Evolutionary conservation across 2,888 invertebrate species (phyloP).

Genomic region (Macrosoma leucophasiata): DNA sequence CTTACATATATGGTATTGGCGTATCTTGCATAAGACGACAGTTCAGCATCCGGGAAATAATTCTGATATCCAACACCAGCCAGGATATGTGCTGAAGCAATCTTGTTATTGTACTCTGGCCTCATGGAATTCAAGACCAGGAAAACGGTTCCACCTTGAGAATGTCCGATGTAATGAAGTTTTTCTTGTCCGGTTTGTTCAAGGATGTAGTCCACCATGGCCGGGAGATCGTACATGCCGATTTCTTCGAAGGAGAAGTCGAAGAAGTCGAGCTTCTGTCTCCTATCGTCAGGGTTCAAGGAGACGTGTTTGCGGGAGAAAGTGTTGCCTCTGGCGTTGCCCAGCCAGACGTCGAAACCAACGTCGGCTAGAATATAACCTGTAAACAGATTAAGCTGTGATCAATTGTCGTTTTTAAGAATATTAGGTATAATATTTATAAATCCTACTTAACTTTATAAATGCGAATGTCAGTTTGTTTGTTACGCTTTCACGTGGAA

Average conservation of each 20-base stretch:
- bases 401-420: neutral
- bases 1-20: slow-evolving; percentile 49
- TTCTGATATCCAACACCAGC: slow-evolving; percentile 51
- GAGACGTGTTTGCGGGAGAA: slow-evolving; percentile 77
- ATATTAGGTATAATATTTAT: neutral
- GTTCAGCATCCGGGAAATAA: slow-evolving; percentile 35
- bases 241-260: slow-evolving; percentile 59
- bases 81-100: slow-evolving; percentile 47
- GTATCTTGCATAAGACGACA: slow-evolving; percentile 27
- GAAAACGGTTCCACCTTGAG: slow-evolving; percentile 57
- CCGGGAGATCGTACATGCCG: slow-evolving; percentile 45
- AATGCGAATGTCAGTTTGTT: too few relatives aligned
- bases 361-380: slow-evolving; percentile 79
- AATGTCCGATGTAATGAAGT: slow-evolving; percentile 60
- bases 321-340: slow-evolving; percentile 86
- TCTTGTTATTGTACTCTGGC: slow-evolving; percentile 48
- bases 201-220: slow-evolving; percentile 52
- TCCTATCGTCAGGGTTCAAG: slow-evolving; percentile 38
- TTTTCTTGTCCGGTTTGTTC: slow-evolving; percentile 35
- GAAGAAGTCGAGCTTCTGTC: slow-evolving; percentile 42
- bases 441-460: neutral
- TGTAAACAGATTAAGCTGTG: slow-evolving; percentile 33
- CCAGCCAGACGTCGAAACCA: slow-evolving; percentile 87
- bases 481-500: neutral
- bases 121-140: slow-evolving; percentile 42